phyloP scores from a whole-genome alignment of 2,888 invertebrate genomes.

The Eupithecia tripunctaria region DNA sequence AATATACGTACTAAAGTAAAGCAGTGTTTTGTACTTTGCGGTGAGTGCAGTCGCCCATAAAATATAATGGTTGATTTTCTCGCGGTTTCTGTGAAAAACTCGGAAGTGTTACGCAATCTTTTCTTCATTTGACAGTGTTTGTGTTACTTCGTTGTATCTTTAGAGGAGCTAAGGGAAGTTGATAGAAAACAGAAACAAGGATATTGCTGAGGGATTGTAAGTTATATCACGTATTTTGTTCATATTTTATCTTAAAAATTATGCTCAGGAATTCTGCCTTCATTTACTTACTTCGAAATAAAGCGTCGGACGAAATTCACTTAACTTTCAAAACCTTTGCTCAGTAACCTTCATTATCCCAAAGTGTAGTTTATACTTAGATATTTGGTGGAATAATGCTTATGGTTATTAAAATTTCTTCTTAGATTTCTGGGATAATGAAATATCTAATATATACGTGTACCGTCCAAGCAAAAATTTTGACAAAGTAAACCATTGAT shows the following conservation, averaged over 20 bases:
- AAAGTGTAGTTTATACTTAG: neutral
- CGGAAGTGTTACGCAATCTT: slow-evolving; percentile 51
- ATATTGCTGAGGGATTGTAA: slow-evolving; percentile 11
- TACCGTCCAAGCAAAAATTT: no score
- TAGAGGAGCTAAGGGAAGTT: slow-evolving; percentile 11
- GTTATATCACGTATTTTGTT: slow-evolving; percentile 2
- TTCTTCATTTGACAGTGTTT: slow-evolving; percentile 46
- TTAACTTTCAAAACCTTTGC: neutral
- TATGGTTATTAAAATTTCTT: neutral
- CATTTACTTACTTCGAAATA: neutral
- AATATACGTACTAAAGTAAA: slow-evolving; percentile 15
- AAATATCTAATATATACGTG: neutral
- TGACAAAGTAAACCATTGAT: no score
- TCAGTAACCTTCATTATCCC: neutral
- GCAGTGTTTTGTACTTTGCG: slow-evolving; percentile 31
- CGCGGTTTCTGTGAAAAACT: slow-evolving; percentile 47
- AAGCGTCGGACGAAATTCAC: neutral
- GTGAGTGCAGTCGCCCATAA: slow-evolving; percentile 62
- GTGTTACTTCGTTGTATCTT: slow-evolving; percentile 12
- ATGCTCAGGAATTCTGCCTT: neutral
- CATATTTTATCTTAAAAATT: slow-evolving; percentile 5
- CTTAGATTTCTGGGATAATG: neutral
- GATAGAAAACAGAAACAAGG: slow-evolving; percentile 8
- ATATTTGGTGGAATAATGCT: neutral
- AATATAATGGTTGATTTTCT: slow-evolving; percentile 61